These are phyloP conservation scores for Andrena praecox DNA, from an alignment of 2,888 invertebrate species.

Conservation along the genomic window DNA sequence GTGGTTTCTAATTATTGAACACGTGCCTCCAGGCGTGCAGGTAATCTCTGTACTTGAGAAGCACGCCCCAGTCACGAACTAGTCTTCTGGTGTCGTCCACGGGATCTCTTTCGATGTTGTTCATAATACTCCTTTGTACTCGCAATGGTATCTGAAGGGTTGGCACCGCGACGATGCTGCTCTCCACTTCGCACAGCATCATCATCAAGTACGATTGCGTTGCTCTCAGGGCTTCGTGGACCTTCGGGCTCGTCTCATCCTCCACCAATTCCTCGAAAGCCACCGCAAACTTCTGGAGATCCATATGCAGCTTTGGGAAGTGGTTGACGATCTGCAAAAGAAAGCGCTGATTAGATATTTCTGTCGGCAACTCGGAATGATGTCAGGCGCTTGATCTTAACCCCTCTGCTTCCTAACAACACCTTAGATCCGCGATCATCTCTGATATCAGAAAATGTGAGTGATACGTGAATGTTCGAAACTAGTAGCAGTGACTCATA, in stretches of 20 bases:
- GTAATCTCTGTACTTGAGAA: constrained; percentile 83
- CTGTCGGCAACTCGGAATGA: neutral
- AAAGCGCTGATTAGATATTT: neutral
- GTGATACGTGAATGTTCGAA: no score
- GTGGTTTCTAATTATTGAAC: constrained; percentile 72
- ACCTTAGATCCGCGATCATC: neutral
- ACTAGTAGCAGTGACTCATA: no score
- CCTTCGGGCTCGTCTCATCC: constrained; percentile 84
- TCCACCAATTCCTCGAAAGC: constrained; percentile 85
- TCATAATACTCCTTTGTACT: constrained; percentile 81
- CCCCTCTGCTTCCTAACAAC: neutral
- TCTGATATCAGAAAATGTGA: no score
- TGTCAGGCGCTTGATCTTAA: neutral
- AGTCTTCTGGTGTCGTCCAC: constrained; percentile 81
- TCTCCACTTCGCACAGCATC: constrained; percentile 88
- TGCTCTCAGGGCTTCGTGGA: constrained; percentile 82
- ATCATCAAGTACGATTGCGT: constrained; percentile 79
- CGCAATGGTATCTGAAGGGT: constrained; percentile 74
- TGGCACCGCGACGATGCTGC: constrained; percentile 74
- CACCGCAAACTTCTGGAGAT: constrained; percentile 85
- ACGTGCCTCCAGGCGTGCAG: constrained; percentile 83
- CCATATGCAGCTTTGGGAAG: constrained; percentile 87
- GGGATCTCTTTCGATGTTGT: constrained; percentile 76
- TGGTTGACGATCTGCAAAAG: constrained; percentile 86
- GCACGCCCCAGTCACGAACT: constrained; percentile 83